Evolutionary conservation across 2,113 vertebrate species (phyloP).

Genomic region (Recurvirostra avosetta): DNA sequence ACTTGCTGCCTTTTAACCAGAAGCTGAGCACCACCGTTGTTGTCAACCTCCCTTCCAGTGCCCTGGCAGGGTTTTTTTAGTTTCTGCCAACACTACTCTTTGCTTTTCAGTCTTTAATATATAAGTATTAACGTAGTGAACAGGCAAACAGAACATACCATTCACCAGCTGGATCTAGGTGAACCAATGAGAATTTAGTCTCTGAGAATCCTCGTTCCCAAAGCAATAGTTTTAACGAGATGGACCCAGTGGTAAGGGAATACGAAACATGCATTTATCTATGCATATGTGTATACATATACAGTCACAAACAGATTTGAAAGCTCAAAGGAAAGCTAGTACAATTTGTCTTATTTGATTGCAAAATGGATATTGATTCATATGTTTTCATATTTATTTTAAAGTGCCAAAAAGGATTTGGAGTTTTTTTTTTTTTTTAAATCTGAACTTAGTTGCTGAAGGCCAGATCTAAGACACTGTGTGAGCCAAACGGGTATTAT

Average conservation of each 20-base stretch:
- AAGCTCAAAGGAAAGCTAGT: background rate
- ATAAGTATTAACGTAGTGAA: background rate
- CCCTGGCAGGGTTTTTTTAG: background rate
- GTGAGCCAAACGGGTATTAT: background rate
- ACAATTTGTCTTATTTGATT: background rate
- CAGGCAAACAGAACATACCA: background rate
- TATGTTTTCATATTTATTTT: background rate
- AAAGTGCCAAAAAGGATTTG: background rate
- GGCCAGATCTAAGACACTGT: background rate
- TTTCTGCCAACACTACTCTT: background rate
- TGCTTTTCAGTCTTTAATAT: background rate
- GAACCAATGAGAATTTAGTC: background rate
- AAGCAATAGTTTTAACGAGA: background rate
- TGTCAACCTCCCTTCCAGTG: background rate
- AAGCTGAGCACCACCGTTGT: background rate
- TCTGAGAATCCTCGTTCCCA: background rate
- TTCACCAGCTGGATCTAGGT: background rate
- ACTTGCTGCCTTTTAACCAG: background rate
- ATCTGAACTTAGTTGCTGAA: background rate
- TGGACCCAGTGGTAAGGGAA: background rate
- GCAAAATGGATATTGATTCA: background rate
- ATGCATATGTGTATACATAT: background rate
- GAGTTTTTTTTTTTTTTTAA: background rate
- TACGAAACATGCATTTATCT: background rate
- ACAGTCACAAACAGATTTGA: background rate